phyloP scores from a whole-genome alignment of 2,113 vertebrate species.

The Delphinus delphis region DNA sequence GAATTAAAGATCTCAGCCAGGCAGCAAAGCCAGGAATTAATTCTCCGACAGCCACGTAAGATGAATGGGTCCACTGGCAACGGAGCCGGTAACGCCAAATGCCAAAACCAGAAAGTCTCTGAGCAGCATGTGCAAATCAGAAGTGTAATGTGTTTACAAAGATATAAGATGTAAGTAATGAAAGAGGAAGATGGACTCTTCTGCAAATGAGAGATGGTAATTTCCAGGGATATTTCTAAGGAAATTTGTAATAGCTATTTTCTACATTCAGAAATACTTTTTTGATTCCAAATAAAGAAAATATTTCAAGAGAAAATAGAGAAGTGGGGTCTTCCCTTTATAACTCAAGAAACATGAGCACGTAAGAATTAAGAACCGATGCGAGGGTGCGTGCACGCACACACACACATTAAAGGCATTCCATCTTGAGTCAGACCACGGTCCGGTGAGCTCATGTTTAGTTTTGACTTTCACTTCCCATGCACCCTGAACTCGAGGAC shows the following conservation, averaged over 20 bases:
- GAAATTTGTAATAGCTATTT: neutral
- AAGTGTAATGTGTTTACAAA: neutral
- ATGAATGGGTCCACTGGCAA: neutral
- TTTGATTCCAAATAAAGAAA: slow-evolving; percentile 17
- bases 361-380: neutral
- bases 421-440: neutral
- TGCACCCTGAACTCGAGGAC: neutral
- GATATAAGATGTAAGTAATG: neutral
- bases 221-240: neutral
- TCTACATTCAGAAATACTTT: neutral
- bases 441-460: neutral
- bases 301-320: slow-evolving; percentile 21
- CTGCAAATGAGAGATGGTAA: neutral
- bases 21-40: neutral
- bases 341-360: neutral
- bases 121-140: neutral
- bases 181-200: neutral
- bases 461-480: slow-evolving; percentile 40
- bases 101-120: neutral
- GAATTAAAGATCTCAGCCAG: neutral
- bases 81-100: neutral
- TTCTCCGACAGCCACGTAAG: neutral
- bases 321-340: slow-evolving; percentile 9
- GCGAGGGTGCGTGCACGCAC: neutral
- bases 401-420: no score